A percentile compares a stretch with the other conserved stretches of the same genome.
Evolutionary conservation across 2,113 vertebrate genomes (phyloP).

Genomic region (Macrotus californicus): DNA sequence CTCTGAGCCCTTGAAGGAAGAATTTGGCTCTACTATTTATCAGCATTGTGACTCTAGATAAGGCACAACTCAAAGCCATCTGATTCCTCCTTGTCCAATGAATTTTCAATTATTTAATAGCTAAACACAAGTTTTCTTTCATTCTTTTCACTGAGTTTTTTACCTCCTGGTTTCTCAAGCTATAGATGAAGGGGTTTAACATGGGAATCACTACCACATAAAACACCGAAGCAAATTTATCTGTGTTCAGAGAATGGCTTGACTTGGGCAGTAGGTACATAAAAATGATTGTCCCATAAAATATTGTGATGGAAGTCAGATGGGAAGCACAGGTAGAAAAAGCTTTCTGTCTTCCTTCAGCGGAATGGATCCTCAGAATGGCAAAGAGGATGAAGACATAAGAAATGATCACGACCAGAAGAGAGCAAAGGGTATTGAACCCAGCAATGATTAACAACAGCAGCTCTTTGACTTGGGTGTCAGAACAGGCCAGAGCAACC

Average conservation of each 20-base stretch:
- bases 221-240: conserved; percentile 41
- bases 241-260: conserved; percentile 19
- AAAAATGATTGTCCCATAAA: conserved; percentile 51
- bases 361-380: conserved; percentile 35
- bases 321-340: conserved; percentile 55
- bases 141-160: conserved; percentile 33
- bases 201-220: conserved; percentile 52
- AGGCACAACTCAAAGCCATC: neutral
- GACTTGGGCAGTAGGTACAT: conserved; percentile 62
- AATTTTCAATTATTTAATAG: neutral
- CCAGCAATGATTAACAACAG: conserved; percentile 29
- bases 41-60: neutral
- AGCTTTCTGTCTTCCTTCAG: neutral
- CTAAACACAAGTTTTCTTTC: neutral
- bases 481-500: conserved; percentile 48
- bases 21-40: no score
- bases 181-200: conserved; percentile 53
- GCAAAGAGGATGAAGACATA: conserved; percentile 43
- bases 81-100: fast-evolving
- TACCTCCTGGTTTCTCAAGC: conserved; percentile 53
- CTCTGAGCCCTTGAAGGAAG: no score
- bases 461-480: conserved; percentile 45
- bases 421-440: conserved; percentile 20
- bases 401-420: conserved; percentile 27
- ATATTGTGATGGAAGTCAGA: conserved; percentile 44